A percentile compares a stretch with the other conserved stretches of the same genome.
These are phyloP conservation scores for Apotomis turbidana DNA, from an alignment of 2,888 invertebrate species.

Conservation along the genomic window DNA sequence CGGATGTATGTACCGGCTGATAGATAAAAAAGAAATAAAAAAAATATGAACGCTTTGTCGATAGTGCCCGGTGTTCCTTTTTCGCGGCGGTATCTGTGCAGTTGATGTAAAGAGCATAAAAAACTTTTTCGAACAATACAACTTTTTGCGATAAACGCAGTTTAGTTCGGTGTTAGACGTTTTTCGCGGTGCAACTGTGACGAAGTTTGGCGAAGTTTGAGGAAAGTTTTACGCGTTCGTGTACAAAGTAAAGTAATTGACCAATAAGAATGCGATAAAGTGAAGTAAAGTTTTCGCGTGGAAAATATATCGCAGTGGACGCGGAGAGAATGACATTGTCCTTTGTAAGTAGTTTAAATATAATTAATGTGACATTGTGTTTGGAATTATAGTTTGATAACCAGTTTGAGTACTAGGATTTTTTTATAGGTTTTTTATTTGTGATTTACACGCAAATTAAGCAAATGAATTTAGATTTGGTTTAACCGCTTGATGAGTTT, in stretches of 20 bases:
- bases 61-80: constrained; percentile 76
- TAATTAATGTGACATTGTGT: not conserved
- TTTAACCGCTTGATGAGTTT: no score
- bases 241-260: constrained; percentile 5
- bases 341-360: constrained; percentile 70
- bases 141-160: constrained; percentile 50
- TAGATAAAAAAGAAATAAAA: constrained; percentile 76
- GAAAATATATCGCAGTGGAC: constrained; percentile 31
- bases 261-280: constrained; percentile 29
- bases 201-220: constrained; percentile 45
- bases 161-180: constrained; percentile 46
- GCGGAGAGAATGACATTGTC: constrained; percentile 82
- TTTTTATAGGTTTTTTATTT: no score
- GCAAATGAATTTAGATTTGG: no score
- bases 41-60: constrained; percentile 71
- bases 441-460: no score
- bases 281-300: constrained; percentile 23
- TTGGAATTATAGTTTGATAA: not conserved
- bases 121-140: constrained; percentile 59
- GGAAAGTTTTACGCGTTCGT: constrained; percentile 22
- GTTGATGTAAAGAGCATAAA: constrained; percentile 59
- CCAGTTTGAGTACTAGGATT: no score
- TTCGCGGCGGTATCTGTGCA: constrained; percentile 73
- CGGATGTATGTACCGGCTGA: constrained; percentile 80
- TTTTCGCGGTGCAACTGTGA: constrained; percentile 41